Evolutionary conservation across 53 echinoderm and acorn worm species (phyloP).

Genomic region (Arbacia lixula): DNA sequence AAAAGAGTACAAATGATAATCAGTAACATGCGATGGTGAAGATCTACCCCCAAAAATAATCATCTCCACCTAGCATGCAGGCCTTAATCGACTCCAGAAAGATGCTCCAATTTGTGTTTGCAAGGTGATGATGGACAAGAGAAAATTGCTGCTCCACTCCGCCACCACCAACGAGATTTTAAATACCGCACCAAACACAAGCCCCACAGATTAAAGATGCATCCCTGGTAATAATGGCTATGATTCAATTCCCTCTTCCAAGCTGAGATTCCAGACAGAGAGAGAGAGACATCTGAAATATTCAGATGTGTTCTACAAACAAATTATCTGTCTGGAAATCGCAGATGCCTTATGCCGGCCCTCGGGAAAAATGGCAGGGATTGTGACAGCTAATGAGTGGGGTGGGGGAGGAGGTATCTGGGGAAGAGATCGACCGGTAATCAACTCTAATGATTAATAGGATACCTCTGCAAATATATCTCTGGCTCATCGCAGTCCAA

Average conservation of each 20-base stretch:
- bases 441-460: too few species aligned
- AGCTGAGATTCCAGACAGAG: slow-evolving; percentile 8
- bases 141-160: neutral
- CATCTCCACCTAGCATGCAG: too few species aligned
- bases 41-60: too few species aligned
- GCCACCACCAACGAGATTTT: slow-evolving; percentile 33
- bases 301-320: slow-evolving; percentile 31
- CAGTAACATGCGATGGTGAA: too few species aligned
- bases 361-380: neutral
- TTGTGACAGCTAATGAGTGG: slow-evolving; percentile 14
- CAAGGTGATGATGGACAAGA: slow-evolving; percentile 40
- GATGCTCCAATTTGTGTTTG: neutral
- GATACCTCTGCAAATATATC: too few species aligned
- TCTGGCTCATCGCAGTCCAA: too few species aligned
- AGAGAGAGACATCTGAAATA: slow-evolving; percentile 42
- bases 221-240: slow-evolving; percentile 16
- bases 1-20: too few species aligned
- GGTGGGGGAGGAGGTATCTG: neutral
- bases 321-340: slow-evolving; percentile 18
- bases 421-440: too few species aligned
- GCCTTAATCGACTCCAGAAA: too few species aligned
- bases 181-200: slow-evolving; percentile 15
- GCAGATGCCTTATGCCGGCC: slow-evolving; percentile 22
- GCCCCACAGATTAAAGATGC: neutral
- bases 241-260: slow-evolving; percentile 15